Conservation (phyloP, 1,140 invertebrate species). For the Ooceraea biroi region DNA sequence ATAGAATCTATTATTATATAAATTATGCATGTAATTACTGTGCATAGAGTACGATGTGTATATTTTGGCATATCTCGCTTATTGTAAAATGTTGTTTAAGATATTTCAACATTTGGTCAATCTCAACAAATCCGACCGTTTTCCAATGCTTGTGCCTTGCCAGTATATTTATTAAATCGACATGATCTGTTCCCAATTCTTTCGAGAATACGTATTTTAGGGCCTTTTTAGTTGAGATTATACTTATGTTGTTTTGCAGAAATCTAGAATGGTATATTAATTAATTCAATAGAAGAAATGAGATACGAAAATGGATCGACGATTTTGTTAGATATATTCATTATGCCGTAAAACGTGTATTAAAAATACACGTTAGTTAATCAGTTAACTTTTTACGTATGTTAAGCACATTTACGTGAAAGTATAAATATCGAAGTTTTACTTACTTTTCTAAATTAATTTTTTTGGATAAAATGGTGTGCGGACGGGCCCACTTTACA, state of each 20-base stretch:
- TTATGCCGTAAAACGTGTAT: no score
- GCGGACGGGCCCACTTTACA: constrained; percentile 84
- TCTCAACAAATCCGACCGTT: constrained; percentile 85
- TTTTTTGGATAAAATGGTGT: constrained; percentile 83
- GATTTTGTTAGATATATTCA: no score
- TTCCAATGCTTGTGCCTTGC: constrained; percentile 87
- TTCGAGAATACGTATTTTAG: constrained; percentile 78
- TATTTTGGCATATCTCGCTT: constrained; percentile 86
- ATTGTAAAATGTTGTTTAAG: constrained; percentile 84
- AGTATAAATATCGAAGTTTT: not conserved
- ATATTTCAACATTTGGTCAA: constrained; percentile 85
- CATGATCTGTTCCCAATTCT: constrained; percentile 74
- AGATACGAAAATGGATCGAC: no score
- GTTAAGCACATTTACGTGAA: not conserved
- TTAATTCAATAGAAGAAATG: constrained; percentile 6
- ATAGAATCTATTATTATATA: no score
- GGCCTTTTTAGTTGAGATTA: constrained; percentile 78
- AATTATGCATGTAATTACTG: constrained; percentile 38
- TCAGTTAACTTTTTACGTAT: not conserved
- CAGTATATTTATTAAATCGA: constrained; percentile 81
- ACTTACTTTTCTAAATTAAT: constrained; percentile 80
- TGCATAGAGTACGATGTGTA: constrained; percentile 80
- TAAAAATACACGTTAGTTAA: constrained; percentile 1
- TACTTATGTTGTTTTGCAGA: constrained; percentile 55
- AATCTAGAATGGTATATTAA: constrained; percentile 68